phyloP scores from a whole-genome alignment of 2,113 vertebrate species.

The Cyprinodon brontotheroides region DNA sequence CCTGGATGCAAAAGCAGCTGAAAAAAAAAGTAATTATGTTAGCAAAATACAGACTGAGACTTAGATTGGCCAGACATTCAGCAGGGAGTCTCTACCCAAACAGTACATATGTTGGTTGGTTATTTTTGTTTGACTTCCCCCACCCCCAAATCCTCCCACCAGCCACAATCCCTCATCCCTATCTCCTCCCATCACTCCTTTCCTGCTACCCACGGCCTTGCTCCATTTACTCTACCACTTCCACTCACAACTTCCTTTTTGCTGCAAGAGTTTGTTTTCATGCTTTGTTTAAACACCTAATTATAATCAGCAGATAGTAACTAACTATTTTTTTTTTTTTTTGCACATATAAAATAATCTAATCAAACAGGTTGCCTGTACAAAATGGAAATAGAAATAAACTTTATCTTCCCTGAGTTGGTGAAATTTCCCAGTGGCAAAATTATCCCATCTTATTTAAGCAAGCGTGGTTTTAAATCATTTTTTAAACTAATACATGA shows the following conservation, averaged over 20 bases:
- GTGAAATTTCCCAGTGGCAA: too few species aligned
- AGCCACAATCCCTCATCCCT: constrained; percentile 64
- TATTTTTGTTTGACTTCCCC: constrained; percentile 64
- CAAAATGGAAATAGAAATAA: too few species aligned
- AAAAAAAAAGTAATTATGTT: background rate
- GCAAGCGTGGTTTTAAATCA: background rate
- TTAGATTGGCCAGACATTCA: constrained; percentile 62
- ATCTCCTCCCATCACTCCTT: constrained; percentile 66
- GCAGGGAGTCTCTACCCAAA: constrained; percentile 52
- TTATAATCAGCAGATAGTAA: background rate
- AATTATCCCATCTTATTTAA: background rate
- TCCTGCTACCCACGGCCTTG: constrained; percentile 48
- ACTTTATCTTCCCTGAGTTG: too few species aligned
- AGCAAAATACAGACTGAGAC: constrained; percentile 22
- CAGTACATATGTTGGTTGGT: constrained; percentile 70
- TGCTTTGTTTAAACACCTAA: background rate
- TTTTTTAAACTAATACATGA: background rate
- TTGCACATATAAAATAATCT: background rate
- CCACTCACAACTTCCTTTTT: constrained; percentile 35
- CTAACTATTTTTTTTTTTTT: background rate
- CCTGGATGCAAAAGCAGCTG: background rate
- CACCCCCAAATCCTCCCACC: constrained; percentile 23
- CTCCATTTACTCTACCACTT: constrained; percentile 34
- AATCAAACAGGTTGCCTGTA: background rate
- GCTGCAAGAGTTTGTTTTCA: background rate